Base-by-base conservation (phyloP, 2,113 vertebrate species). In the Conger conger region DNA sequence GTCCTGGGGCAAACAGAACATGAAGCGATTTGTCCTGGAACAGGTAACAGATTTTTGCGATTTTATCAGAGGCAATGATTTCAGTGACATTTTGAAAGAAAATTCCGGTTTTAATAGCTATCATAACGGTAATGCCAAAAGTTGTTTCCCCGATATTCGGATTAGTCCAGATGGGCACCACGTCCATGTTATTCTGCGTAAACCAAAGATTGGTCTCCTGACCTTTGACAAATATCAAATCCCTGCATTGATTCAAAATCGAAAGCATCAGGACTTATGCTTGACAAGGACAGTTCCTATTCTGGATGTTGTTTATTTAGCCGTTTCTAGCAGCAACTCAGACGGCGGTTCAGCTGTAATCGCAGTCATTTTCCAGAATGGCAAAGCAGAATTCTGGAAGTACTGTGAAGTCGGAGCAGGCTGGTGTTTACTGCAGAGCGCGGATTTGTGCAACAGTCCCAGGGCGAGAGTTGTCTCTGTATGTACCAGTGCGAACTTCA, bases 111-210 rank as follows among this genome's bases (percentile, higher is more conserved):
- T 4, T 23, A 80, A 35, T 84, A 60, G 23, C 8, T 80, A 54
- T 33, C 45, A 78, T 37, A 87, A 78, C 23, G 57, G 45, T 60
- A 68, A 84, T 17, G 82, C 84, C 20, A 82, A 80, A 36, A 85
- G 73, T 89, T 84, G 68, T 1, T 88, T 93, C 88, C 85, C 92
- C 4, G 87, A 93, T 37, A 88, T 97, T 53, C 93, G 94, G n/a
- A 73, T 92, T 90, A 98, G 97, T 91, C 96, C 97, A 0, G 96
- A 98, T 53, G 95, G 95, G 68, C 94, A 95, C 60, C 97, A 98
- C 92, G 91, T 99, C 42, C 95, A 95, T 89, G 88, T 94, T 87
- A 91, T 94, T 89, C 91, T 93, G 30, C 88, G 85, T 81, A 84
- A 92, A 84, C 93, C 94, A 76, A 82, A 93, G 84, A 85, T 91